A percentile compares a stretch with the other conserved stretches of the same genome.
Evolutionary conservation across 1,140 invertebrate genomes (phyloP).

Genomic region (Parapsyche elsis): DNA sequence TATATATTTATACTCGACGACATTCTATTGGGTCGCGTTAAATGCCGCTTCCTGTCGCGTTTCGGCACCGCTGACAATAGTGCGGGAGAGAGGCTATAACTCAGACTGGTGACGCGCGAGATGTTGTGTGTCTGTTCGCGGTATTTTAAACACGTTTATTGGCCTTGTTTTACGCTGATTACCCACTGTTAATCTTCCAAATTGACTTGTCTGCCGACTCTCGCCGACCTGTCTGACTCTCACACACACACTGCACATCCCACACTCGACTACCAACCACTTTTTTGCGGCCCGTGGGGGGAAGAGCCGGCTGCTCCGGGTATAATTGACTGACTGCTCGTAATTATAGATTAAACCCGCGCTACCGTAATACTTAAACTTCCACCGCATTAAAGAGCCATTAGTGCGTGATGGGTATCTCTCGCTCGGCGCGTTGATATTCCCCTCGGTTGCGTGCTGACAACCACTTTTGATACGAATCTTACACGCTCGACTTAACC

Average conservation of each 20-base stretch:
- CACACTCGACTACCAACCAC: constrained; percentile 3
- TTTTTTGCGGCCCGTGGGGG: constrained; percentile 47
- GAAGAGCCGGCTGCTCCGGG: constrained; percentile 27
- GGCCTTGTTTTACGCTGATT: constrained; percentile 54
- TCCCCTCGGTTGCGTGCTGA: constrained; percentile 33
- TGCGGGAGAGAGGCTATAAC: constrained; percentile 40
- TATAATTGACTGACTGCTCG: constrained; percentile 53
- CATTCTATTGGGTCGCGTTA: background rate
- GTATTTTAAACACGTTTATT: constrained; percentile 56
- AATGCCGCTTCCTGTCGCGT: constrained; percentile 15
- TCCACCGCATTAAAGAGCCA: constrained; percentile 52
- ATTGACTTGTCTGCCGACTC: constrained; percentile 55
- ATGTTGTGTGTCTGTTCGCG: constrained; percentile 52
- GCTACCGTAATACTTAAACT: constrained; percentile 47
- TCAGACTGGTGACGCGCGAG: constrained; percentile 43
- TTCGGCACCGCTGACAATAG: constrained; percentile 18
- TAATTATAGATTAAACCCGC: constrained; percentile 53
- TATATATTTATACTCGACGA: background rate
- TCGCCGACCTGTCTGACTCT: background rate
- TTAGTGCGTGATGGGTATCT: constrained; percentile 53
- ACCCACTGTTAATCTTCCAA: constrained; percentile 56
- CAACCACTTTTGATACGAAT: constrained; percentile 37
- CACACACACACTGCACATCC: background rate
- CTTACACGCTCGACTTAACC: constrained; percentile 23
- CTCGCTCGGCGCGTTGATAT: constrained; percentile 45